Conservation (phyloP, 2,888 invertebrate genomes). For the Formica aserva region DNA sequence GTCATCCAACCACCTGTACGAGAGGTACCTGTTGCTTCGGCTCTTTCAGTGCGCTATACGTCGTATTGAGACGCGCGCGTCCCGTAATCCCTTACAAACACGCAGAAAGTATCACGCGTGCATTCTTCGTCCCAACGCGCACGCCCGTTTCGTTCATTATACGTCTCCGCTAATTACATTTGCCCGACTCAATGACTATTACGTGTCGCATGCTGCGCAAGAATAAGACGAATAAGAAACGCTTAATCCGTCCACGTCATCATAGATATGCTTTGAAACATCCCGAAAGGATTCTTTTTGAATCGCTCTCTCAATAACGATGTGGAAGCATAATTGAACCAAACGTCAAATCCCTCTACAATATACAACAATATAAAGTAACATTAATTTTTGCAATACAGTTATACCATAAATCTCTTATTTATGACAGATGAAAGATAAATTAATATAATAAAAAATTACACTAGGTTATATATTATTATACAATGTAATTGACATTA, state of each 20-base stretch:
- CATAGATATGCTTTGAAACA: constrained; percentile 3
- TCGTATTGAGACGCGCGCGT: constrained; percentile 6
- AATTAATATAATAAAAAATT: background rate
- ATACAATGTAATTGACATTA: background rate
- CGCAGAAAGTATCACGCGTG: constrained; percentile 56
- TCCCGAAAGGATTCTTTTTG: constrained; percentile 8
- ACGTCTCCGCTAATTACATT: constrained; percentile 42
- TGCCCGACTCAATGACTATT: constrained; percentile 32
- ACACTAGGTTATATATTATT: background rate
- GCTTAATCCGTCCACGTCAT: constrained; percentile 43
- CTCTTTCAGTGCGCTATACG: background rate
- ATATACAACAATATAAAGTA: background rate
- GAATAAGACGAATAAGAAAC: constrained; percentile 39
- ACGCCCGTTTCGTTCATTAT: constrained; percentile 26
- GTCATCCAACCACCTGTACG: constrained; percentile 65
- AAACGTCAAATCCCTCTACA: background rate
- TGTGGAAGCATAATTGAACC: background rate
- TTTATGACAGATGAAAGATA: background rate
- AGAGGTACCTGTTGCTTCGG: constrained; percentile 58
- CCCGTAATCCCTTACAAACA: constrained; percentile 36
- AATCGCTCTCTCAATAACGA: constrained; percentile 15
- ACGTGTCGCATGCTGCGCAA: constrained; percentile 45
- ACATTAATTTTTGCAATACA: constrained; percentile 8
- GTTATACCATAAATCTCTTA: background rate
- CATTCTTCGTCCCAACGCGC: constrained; percentile 30